Percentiles rank a stretch among this genome's conserved stretches.
Evolutionary conservation across 2,797 vertebrate genomes (phyloP).

Genomic region (Phoxinus dragarum): DNA sequence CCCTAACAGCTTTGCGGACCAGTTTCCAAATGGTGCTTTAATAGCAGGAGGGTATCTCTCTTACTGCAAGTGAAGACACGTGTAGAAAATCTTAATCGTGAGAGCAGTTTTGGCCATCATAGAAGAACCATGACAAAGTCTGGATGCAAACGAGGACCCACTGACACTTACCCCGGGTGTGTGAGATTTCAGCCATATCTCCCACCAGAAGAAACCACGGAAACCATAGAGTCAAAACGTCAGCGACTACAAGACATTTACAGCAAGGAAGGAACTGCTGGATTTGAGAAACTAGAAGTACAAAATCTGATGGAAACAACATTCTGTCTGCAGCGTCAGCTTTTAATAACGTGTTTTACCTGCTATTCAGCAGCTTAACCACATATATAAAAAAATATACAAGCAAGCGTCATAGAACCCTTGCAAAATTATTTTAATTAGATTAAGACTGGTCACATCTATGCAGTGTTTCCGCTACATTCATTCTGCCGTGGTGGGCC

Average conservation of each 20-base stretch:
- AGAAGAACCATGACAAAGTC: neutral
- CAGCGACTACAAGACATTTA: conserved; percentile 51
- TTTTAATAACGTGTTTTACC: too few relatives aligned
- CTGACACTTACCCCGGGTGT: conserved; percentile 51
- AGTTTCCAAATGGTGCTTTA: conserved; percentile 14
- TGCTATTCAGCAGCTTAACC: too few relatives aligned
- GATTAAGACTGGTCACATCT: too few relatives aligned
- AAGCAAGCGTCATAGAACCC: too few relatives aligned
- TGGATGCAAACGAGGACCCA: conserved; percentile 45
- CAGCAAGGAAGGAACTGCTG: neutral
- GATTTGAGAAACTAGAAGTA: conserved; percentile 4
- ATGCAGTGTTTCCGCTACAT: too few relatives aligned
- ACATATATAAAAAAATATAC: too few relatives aligned
- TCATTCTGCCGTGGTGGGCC: too few relatives aligned
- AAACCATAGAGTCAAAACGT: too few relatives aligned
- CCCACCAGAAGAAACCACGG: too few relatives aligned
- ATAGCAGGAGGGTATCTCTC: conserved; percentile 24
- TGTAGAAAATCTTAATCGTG: conserved; percentile 17
- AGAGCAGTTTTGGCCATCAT: conserved; percentile 1
- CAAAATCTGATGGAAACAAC: too few relatives aligned
- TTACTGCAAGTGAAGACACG: conserved; percentile 23
- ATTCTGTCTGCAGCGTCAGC: too few relatives aligned
- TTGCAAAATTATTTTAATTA: too few relatives aligned
- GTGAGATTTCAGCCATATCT: conserved; percentile 58
- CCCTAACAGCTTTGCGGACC: conserved; percentile 2